phyloP scores from a whole-genome alignment of 1,140 invertebrate genomes.

The Eueides isabella region DNA sequence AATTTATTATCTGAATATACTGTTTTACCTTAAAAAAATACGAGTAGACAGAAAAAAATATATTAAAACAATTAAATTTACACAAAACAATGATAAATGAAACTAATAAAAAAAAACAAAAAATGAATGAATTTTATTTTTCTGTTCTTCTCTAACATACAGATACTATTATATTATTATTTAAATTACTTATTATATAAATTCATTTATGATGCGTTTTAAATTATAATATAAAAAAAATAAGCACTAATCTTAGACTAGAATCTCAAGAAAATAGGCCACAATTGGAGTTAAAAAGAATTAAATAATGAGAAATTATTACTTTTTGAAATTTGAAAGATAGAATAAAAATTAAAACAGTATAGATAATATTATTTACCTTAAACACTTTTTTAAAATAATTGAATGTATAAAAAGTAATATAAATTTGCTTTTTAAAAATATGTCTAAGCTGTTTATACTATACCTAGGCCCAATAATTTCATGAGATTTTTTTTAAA shows the following conservation, averaged over 20 bases:
- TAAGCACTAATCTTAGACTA: constrained; percentile 13
- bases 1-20: too few relatives aligned
- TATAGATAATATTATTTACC: background rate
- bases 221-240: background rate
- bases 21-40: too few relatives aligned
- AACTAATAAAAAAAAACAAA: background rate
- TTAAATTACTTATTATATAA: constrained; percentile 6
- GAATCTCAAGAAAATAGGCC: constrained; percentile 7
- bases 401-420: background rate
- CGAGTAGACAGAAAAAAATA: too few relatives aligned
- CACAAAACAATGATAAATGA: too few relatives aligned
- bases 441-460: too few relatives aligned
- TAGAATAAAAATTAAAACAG: background rate
- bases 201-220: constrained; percentile 8
- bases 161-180: constrained; percentile 12
- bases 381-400: background rate
- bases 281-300: background rate
- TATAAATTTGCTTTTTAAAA: too few relatives aligned
- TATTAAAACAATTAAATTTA: too few relatives aligned
- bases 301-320: background rate
- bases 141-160: background rate
- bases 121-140: background rate
- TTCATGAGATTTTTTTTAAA: constrained; percentile 10
- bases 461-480: background rate
- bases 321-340: background rate